Conservation (phyloP, 2,797 vertebrate genomes). For the Mareca strepera region DNA sequence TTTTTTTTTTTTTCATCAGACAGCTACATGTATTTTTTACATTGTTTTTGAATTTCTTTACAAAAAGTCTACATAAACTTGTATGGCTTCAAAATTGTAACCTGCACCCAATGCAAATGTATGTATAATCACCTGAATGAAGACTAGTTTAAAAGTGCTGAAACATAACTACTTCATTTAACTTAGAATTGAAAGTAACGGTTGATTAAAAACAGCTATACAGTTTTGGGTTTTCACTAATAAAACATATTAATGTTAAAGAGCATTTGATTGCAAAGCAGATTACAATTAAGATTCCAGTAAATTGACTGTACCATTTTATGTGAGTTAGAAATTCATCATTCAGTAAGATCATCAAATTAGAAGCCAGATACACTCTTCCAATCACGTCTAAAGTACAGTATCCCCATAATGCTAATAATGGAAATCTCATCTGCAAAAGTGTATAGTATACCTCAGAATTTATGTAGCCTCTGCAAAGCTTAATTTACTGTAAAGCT, state of each 20-base stretch:
- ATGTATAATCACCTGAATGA: conserved; percentile 70
- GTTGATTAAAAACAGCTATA: conserved; percentile 63
- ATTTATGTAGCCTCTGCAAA: conserved; percentile 52
- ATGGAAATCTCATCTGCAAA: conserved; percentile 34
- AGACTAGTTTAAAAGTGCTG: conserved; percentile 77
- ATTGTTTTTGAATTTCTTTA: conserved; percentile 71
- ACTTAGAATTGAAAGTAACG: conserved; percentile 63
- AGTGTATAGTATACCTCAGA: conserved; percentile 8
- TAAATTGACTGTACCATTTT: conserved; percentile 56
- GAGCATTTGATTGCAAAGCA: conserved; percentile 68
- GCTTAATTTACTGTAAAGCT: conserved; percentile 48
- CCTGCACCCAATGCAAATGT: conserved; percentile 72
- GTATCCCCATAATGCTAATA: conserved; percentile 29
- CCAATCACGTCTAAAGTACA: conserved; percentile 56
- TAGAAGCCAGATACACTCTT: conserved; percentile 53
- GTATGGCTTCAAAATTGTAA: conserved; percentile 83
- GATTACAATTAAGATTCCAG: conserved; percentile 76
- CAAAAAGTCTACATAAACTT: conserved; percentile 74
- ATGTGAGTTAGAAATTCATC: conserved; percentile 54
- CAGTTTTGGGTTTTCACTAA: conserved; percentile 55
- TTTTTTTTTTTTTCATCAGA: conserved; percentile 50
- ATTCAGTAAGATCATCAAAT: conserved; percentile 61
- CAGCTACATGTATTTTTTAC: conserved; percentile 67
- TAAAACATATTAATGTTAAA: conserved; percentile 55
- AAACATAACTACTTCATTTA: conserved; percentile 72